Evolutionary conservation across 1,140 invertebrate genomes (phyloP).

Genomic region (Drosophila ogumai): DNA sequence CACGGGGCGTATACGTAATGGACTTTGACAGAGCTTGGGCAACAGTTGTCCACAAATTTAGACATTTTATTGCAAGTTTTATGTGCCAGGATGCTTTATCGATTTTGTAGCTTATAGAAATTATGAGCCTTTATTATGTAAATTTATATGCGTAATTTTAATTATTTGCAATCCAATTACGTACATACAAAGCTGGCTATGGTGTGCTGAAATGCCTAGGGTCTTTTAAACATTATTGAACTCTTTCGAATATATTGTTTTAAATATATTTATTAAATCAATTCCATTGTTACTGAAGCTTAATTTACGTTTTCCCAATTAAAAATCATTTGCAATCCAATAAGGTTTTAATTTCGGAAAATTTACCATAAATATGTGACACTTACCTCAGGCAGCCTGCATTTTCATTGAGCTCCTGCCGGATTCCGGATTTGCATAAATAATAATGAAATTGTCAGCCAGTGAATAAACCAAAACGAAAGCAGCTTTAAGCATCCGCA

Average conservation of each 20-base stretch:
- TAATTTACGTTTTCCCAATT: not conserved
- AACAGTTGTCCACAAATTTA: slow-evolving; percentile 34
- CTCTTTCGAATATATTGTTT: not conserved
- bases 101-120: not conserved
- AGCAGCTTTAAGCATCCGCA: slow-evolving; percentile 25
- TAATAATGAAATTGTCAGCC: slow-evolving; percentile 37
- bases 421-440: slow-evolving; percentile 56
- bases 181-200: not conserved
- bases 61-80: slow-evolving; percentile 2
- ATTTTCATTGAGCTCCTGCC: slow-evolving; percentile 5
- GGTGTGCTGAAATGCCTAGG: not conserved
- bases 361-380: slow-evolving; percentile 2
- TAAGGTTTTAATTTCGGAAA: not conserved
- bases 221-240: not conserved
- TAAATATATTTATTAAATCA: not conserved
- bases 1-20: slow-evolving; percentile 66
- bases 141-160: slow-evolving; percentile 3
- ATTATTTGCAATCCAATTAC: slow-evolving; percentile 8
- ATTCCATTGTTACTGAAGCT: too few relatives aligned
- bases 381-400: slow-evolving; percentile 1
- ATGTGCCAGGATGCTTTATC: not conserved
- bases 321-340: not conserved
- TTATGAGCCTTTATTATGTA: not conserved
- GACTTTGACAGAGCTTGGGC: slow-evolving; percentile 30
- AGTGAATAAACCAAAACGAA: slow-evolving; percentile 30